phyloP scores from a whole-genome alignment of 2,888 invertebrate genomes.

The Panopea generosa region DNA sequence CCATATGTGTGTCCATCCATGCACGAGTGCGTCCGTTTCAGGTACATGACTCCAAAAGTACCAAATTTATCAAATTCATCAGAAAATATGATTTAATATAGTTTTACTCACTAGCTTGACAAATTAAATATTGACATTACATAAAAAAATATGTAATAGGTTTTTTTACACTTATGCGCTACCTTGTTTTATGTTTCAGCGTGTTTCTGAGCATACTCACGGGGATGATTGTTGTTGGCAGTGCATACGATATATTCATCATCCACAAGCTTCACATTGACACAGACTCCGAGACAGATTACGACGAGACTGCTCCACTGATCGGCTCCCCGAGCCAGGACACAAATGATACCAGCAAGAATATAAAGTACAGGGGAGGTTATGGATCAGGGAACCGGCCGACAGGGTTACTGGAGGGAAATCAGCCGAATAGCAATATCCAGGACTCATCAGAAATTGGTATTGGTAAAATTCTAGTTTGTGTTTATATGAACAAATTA shows the following conservation, averaged over 20 bases:
- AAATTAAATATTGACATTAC: too few relatives aligned
- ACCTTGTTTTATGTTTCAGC: conserved; percentile 47
- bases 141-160: too few relatives aligned
- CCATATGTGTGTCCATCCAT: too few relatives aligned
- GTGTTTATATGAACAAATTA: background rate
- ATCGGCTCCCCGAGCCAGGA: conserved; percentile 6
- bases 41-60: too few relatives aligned
- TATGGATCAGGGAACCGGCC: conserved; percentile 16
- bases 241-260: conserved; percentile 58
- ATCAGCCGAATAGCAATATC: conserved; percentile 9
- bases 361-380: conserved; percentile 41
- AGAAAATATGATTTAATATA: too few relatives aligned
- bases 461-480: conserved; percentile 29
- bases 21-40: too few relatives aligned
- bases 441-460: conserved; percentile 32
- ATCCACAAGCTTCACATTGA: conserved; percentile 53
- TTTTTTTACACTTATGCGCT: too few relatives aligned
- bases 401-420: conserved; percentile 4
- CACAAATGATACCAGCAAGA: conserved; percentile 9
- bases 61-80: too few relatives aligned
- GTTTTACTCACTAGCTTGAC: too few relatives aligned
- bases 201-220: conserved; percentile 43
- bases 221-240: conserved; percentile 48
- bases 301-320: conserved; percentile 29
- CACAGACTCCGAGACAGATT: conserved; percentile 7